Conservation (phyloP, 2,888 invertebrate species). For the Drosophila testacea region DNA sequence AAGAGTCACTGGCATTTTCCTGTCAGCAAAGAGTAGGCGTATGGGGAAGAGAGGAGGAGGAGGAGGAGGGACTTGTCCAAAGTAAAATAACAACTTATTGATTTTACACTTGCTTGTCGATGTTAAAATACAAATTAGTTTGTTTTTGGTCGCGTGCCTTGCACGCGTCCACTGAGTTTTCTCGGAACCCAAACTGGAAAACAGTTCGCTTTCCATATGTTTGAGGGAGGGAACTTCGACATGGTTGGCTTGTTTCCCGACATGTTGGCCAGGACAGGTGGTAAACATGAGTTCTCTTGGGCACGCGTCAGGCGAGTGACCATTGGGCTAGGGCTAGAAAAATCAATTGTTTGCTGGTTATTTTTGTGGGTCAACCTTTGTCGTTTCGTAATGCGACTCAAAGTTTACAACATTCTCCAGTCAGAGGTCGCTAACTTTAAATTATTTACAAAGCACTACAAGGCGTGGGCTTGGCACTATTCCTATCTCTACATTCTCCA, state of each 20-base stretch:
- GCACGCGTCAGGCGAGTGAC: slow-evolving; percentile 39
- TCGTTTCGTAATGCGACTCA: slow-evolving; percentile 30
- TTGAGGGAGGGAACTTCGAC: slow-evolving; percentile 16
- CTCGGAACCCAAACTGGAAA: slow-evolving; percentile 17
- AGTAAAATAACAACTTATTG: slow-evolving; percentile 34
- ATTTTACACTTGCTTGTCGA: slow-evolving; percentile 16
- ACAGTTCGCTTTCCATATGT: slow-evolving; percentile 26
- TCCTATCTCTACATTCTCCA: slow-evolving; percentile 6
- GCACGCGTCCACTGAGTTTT: slow-evolving; percentile 46
- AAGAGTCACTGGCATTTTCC: slow-evolving; percentile 38
- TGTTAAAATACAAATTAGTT: slow-evolving; percentile 44
- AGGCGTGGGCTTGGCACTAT: slow-evolving; percentile 37
- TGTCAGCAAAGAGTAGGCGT: slow-evolving; percentile 6
- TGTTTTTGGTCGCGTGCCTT: slow-evolving; percentile 58
- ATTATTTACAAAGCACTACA: slow-evolving; percentile 48
- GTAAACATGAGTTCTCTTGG: slow-evolving; percentile 18
- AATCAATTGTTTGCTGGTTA: slow-evolving; percentile 42
- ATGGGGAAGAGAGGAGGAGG: background rate
- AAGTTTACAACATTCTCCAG: slow-evolving; percentile 39
- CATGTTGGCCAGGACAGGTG: slow-evolving; percentile 41
- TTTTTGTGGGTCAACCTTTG: slow-evolving; percentile 46
- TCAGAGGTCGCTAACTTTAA: slow-evolving; percentile 21
- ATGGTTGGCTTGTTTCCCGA: slow-evolving; percentile 39
- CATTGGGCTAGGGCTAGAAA: slow-evolving; percentile 33
- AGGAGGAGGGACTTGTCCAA: background rate